Base-by-base conservation (phyloP, 2,888 invertebrate species). In the Chaetogeoica ovagalla region DNA sequence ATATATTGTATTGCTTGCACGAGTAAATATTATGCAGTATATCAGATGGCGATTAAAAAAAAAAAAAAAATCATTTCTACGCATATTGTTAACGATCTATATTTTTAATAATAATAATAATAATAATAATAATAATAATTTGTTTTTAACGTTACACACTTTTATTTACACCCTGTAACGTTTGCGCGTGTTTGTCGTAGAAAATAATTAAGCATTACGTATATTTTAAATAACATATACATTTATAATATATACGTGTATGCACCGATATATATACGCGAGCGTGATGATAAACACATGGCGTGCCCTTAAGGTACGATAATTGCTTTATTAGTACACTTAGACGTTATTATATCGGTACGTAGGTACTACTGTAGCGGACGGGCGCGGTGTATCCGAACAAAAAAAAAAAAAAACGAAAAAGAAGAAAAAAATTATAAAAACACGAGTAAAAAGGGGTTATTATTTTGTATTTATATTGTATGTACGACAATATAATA, bases 261-360 rank as follows among this genome's bases (percentile, higher is more conserved):
- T n/a, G n/a, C n/a, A n/a, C n/a, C n/a, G n/a, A n/a, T 52, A 55
- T 30, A 8, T 55, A 69, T 11, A 11, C 48, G 57, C 69, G 63
- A 75, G 65, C 66, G 68, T 48, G 59, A 48, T 59, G 68, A 68
- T 68, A 66, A 66, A 76, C 75, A 76, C 68, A 76, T 76, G 75
- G 57, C 68, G 75, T 68, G 57, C 75, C 75, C 75, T 59, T 11
- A 30, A 59, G 75, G 68, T 65, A 65, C 37, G 59, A 71, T 76
- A 76, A 76, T 76, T 66, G 75, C 75, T 76, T 68, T 76, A 76
- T 76, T 76, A 76, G 63, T 74, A 37, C 5, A 6, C 19, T 43
- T 60, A 43, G 13, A n/a, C 15, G 1, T n/a, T 11, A 17, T 39
- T 19, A n/a, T 23, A 13, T 3, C 23, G 11, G 23, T 62, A 30